These are phyloP conservation scores for Gymnocephalus cernua DNA, from an alignment of 2,113 vertebrate species.

Conservation along the genomic window DNA sequence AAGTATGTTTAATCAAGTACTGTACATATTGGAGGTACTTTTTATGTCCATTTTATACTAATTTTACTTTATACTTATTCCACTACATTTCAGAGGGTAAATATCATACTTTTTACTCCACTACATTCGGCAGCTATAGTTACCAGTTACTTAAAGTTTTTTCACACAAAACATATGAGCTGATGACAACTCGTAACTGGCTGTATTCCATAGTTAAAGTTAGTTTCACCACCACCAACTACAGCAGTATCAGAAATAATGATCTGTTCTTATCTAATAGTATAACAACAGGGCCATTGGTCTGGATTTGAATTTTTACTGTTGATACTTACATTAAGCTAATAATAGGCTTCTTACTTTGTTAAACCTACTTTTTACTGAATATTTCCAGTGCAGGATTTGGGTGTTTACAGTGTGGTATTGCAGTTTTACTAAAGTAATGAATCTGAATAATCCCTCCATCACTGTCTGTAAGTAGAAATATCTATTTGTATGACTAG, in stretches of 20 bases:
- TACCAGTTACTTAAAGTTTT: background rate
- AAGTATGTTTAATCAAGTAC: background rate
- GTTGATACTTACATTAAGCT: too few species aligned
- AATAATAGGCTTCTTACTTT: too few species aligned
- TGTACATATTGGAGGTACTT: too few species aligned
- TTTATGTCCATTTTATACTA: too few species aligned
- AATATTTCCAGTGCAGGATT: background rate
- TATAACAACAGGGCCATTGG: too few species aligned
- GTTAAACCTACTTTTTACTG: too few species aligned
- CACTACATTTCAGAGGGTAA: too few species aligned
- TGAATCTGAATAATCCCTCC: background rate
- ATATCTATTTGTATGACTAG: background rate
- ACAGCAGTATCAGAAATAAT: too few species aligned
- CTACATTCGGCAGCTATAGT: background rate
- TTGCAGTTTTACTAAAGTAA: background rate
- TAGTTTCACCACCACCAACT: background rate
- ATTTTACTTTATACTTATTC: too few species aligned
- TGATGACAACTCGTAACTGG: background rate
- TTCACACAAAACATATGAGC: background rate
- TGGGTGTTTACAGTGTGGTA: background rate
- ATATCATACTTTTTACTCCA: background rate
- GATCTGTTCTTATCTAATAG: too few species aligned
- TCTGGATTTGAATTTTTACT: too few species aligned
- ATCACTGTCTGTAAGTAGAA: background rate
- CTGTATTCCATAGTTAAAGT: background rate